Conservation (phyloP, 2,888 invertebrate species). For the Xestia rhomboidea region DNA sequence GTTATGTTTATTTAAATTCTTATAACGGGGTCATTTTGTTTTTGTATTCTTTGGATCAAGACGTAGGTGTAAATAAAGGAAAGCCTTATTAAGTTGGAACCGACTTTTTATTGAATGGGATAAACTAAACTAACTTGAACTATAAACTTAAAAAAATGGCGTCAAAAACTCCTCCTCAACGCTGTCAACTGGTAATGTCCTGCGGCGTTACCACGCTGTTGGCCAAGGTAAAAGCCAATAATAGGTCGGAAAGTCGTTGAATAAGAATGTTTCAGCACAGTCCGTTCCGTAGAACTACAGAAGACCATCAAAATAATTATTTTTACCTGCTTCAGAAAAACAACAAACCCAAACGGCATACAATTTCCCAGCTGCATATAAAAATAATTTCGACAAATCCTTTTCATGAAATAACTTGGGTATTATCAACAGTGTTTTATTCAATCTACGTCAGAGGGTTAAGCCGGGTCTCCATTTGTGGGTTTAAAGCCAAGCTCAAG, state of each 20-base stretch:
- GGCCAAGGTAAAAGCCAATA: no score
- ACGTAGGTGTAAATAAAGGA: background rate
- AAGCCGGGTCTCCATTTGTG: constrained; percentile 72
- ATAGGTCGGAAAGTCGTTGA: background rate
- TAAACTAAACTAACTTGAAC: no score
- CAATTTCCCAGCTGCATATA: constrained; percentile 38
- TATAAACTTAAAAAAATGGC: no score
- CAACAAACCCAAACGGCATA: constrained; percentile 1
- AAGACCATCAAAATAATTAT: background rate
- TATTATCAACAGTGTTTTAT: constrained; percentile 68
- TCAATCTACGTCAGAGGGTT: constrained; percentile 65
- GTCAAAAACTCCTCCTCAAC: no score
- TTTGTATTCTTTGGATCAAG: constrained; percentile 8
- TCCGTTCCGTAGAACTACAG: background rate
- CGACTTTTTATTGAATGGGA: no score
- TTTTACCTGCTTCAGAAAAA: constrained; percentile 6
- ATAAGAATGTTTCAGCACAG: background rate
- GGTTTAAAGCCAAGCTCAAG: constrained; percentile 66
- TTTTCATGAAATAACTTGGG: constrained; percentile 42
- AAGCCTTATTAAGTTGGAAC: no score
- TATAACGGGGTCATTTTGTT: constrained; percentile 24
- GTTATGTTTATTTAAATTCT: constrained; percentile 40
- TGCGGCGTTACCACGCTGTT: no score
- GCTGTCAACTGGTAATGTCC: no score
- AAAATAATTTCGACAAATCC: constrained; percentile 42